Base-by-base conservation (phyloP, 2,888 invertebrate species). In the Napeogenes inachia region DNA sequence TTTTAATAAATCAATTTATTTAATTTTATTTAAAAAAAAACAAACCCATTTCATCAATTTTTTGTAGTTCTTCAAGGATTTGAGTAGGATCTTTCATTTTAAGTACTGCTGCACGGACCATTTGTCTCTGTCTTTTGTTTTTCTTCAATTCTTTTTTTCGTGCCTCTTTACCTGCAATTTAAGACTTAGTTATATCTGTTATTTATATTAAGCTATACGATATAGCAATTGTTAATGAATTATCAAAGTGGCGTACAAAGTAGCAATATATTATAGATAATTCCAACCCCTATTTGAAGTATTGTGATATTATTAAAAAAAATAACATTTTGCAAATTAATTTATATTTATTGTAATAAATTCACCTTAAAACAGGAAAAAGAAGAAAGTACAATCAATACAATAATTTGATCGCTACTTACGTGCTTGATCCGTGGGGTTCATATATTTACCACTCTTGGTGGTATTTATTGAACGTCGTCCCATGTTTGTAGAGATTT, bases 361-460 rank as follows among this genome's bases (percentile, higher is more conserved):
- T 46, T 68, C 75, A 67, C 21, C 21, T 21, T 21, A 21, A 21
- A 21, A 21, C 0, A 59, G 57, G 57, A 60, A 65, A 67, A 46
- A 61, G 33, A 45, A 54, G 21, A 21, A 21, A 21, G 30, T 59
- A 59, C 12, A 50, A 50, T 56, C 42, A 47, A 72, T 10, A 30
- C 35, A 35, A 35, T 35, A 35, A 33, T 35, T 54, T 54, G 6
- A 57, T 54, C 2, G 12, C 21, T 76, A 95, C 97, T 95, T 94
- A 97, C 99, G 93, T 65, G 98, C 98, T 94, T 99, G 99, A 87
- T 99, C 99, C 4, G 99, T 99, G 50, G 99, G 99, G 89, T 99
- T 99, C 99, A 99, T 99, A 78, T 98, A 99, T 93, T 99, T 99
- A 84, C 99, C 99, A 97, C 98, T 98, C 92, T 99, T 99, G 60